Evolutionary conservation across 2,888 invertebrate genomes (phyloP), one percentile per base, ranked within the genome.

Genomic region (Drosophila paracracens): DNA sequence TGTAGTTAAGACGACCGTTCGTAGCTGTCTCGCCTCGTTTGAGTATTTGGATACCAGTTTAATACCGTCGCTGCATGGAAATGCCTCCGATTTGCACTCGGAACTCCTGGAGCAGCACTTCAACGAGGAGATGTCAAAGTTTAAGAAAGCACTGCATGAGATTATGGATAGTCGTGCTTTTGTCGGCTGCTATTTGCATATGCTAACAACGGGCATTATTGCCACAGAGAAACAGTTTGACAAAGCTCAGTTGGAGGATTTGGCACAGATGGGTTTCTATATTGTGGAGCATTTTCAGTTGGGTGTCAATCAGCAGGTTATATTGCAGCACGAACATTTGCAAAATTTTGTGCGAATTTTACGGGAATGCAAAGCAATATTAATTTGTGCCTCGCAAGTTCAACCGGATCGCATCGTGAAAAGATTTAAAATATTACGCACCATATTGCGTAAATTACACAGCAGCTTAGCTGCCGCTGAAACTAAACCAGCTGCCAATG

Each of bases 81-180:
- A 76, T 35, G 82, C 81, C 21, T 67, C 90, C 2, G 79, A 79
- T 36, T 31, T 87, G 58, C 89, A 92, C 70, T 91, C 92, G 0
- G 88, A 90, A 40, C 69, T 93, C 3, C 76, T 93, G 21, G 93
- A 93, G 54, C 91, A 92, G 59, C 93, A 93, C 78, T 93, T 92
- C 46, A 89, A 91, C 52, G 91, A 92, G 57, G 93, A 93, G 74
- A 80, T 92, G 7, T 57, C 70, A 0, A 91, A 87, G 33, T 92
- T 93, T 50, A 91, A 92, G 64, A 56, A 59, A 2, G 80, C 86
- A 6, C 81, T 93, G 13, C 92, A 92, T 53, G 90, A 92, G 69
- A 92, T 93, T 13, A 92, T 93, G 21, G 92, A 93, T 38, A 92
- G 92, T 51, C 81, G 81, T 4, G 92, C 92, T 2, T 91, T 93